Evolutionary conservation across 2,888 invertebrate genomes (phyloP), one percentile per base, ranked within the genome.

Genomic region (Drosophila ustulata): DNA sequence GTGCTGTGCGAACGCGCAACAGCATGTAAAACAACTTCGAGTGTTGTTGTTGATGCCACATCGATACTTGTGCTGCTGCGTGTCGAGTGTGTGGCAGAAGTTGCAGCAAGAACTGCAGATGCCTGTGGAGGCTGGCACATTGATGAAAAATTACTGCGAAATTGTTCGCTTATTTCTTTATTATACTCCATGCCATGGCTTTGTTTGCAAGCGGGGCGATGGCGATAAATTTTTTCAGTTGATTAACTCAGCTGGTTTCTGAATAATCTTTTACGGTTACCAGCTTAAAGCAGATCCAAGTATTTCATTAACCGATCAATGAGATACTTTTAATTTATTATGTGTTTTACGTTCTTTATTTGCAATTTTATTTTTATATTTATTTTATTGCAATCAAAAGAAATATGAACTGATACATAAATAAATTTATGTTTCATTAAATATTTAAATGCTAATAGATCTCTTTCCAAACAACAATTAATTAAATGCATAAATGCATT

Each of bases 21-120:
- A 73, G 77, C 80, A 86, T 88, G 82, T 88, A 77, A 66, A 83
- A 80, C 80, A 71, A 66, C 77, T 69, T 71, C 73, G 88, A 57
- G 63, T 66, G 47, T 57, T 26, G 63, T 28, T 58, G 66, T 30
- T 63, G 66, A 34, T 63, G 64, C 59, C 62, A 53, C 51, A 52
- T 63, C 53, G 46, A 64, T 69, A 61, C 32, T 26, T 28, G 7
- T 45, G 30, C 3, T 32, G 23, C n/a, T 46, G 41, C 7, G 26
- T 32, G 32, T 28, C 9, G 28, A 55, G 45, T 47, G 39, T 7
- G 7, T 11, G 11, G 46, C 28, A 32, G 34, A 7, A 39, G 46
- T 28, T 56, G 63, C 3, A 46, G 39, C 39, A 34, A 41, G 11
- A 18, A 37, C 18, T 66, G 67, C 47, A 51, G 32, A 45, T 30